A percentile compares a stretch with the other conserved stretches of the same genome.
These are phyloP conservation scores for Noctua fimbriata DNA, from an alignment of 2,888 invertebrate genomes.

Conservation along the genomic window DNA sequence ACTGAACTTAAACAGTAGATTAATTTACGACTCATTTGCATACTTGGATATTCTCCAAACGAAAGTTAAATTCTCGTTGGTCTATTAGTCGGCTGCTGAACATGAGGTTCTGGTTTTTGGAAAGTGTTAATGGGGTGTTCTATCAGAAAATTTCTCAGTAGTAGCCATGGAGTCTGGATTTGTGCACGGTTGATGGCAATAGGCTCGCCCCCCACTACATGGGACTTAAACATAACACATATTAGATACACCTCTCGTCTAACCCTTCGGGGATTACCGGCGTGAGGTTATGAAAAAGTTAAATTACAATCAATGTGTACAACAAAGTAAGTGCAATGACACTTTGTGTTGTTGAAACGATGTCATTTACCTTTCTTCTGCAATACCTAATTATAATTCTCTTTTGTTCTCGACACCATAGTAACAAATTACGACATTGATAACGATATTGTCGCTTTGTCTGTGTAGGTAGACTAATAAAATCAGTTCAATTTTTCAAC, in stretches of 20 bases:
- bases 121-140: not conserved
- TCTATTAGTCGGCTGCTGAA: not conserved
- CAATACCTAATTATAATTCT: not conserved
- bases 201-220: not conserved
- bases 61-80: not conserved
- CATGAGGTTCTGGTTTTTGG: not conserved
- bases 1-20: not conserved
- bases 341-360: slow-evolving; percentile 26
- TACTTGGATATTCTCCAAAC: not conserved
- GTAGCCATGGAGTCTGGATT: not conserved
- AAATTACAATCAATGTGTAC: slow-evolving; percentile 5
- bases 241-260: not conserved
- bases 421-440: slow-evolving; percentile 1
- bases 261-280: not conserved
- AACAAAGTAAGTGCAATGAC: slow-evolving; percentile 8
- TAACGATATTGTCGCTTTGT: not conserved
- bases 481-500: not conserved
- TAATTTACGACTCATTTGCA: slow-evolving; percentile 17
- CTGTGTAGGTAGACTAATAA: not conserved
- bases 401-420: slow-evolving; percentile 9
- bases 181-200: not conserved
- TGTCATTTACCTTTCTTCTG: slow-evolving; percentile 18
- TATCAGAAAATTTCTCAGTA: not conserved
- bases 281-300: not conserved
- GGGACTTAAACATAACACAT: not conserved